Evolutionary conservation across 2,113 vertebrate species (phyloP).

Genomic region (Dicentrarchus labrax): DNA sequence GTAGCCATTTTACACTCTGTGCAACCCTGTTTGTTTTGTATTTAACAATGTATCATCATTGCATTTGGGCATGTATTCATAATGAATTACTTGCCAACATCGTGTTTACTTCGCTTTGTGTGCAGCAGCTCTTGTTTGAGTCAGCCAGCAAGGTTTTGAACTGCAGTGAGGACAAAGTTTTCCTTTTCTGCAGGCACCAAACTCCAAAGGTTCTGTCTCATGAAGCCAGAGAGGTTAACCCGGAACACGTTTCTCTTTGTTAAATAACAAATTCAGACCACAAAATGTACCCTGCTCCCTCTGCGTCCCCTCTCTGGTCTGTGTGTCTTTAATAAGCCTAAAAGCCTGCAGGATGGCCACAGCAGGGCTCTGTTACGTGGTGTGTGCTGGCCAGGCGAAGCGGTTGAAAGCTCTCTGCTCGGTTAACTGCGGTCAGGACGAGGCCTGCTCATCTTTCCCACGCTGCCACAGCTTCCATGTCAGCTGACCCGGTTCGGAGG

Average conservation of each 20-base stretch:
- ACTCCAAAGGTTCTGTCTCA: neutral
- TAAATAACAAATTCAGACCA: neutral
- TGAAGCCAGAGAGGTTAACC: neutral
- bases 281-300: neutral
- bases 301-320: neutral
- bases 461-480: slow-evolving; percentile 40
- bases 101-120: neutral
- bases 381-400: slow-evolving; percentile 18
- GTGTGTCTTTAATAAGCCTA: slow-evolving; percentile 60
- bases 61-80: neutral
- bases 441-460: slow-evolving; percentile 60
- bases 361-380: slow-evolving; percentile 46
- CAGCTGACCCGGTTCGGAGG: slow-evolving; percentile 56
- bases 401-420: slow-evolving; percentile 1
- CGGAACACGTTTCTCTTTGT: neutral
- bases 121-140: neutral
- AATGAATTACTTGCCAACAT: neutral
- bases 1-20: too few species aligned
- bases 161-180: neutral
- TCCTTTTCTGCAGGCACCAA: neutral
- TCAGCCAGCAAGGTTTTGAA: neutral
- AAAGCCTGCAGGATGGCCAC: slow-evolving; percentile 40
- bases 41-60: too few species aligned
- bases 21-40: too few species aligned
- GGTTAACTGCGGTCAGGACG: slow-evolving; percentile 35